Conservation (phyloP, 2,888 invertebrate species). For the Patella ulyssiponensis region DNA sequence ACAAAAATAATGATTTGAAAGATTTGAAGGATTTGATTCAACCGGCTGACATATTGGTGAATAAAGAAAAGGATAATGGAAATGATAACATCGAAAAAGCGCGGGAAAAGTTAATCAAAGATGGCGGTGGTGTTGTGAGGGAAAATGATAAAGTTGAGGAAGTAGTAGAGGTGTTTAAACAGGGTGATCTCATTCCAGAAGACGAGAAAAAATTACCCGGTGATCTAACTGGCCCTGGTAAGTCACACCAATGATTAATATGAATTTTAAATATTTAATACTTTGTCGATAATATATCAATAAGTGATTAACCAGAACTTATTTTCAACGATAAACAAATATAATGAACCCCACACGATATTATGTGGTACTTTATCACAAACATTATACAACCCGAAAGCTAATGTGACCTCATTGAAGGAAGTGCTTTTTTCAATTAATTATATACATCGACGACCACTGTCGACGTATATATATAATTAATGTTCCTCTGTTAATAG, state of each 20-base stretch:
- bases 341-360: too few species aligned
- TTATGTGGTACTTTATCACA: too few species aligned
- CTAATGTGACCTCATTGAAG: too few species aligned
- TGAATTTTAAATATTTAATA: too few species aligned
- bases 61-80: not conserved
- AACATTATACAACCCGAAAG: too few species aligned
- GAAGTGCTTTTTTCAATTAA: too few species aligned
- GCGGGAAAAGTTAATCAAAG: not conserved
- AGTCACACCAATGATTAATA: not conserved
- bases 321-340: too few species aligned
- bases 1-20: not conserved
- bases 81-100: not conserved
- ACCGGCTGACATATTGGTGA: not conserved
- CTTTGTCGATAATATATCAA: too few species aligned
- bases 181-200: not conserved
- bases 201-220: not conserved
- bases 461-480: too few species aligned
- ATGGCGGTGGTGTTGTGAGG: not conserved
- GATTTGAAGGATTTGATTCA: not conserved
- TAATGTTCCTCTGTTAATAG: not conserved
- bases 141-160: not conserved
- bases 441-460: too few species aligned
- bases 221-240: not conserved
- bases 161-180: not conserved
- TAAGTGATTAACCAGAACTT: too few species aligned